Evolutionary conservation across 92 coral and sea anemone genomes (phyloP).

Genomic region (Siderastrea radians): DNA sequence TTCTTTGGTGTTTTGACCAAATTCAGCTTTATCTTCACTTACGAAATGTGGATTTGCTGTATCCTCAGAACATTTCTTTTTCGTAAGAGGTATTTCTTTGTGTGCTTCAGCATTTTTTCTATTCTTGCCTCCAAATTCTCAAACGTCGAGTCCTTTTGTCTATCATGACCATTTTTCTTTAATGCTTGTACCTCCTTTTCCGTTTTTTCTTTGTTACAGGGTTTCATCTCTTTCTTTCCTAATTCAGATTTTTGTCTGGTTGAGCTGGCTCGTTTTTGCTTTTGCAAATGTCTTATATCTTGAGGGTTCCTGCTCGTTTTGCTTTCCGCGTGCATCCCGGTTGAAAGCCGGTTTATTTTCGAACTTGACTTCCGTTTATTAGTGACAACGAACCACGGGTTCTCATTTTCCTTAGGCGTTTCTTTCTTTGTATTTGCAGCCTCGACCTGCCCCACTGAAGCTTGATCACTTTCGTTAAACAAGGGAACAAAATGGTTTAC

Average conservation of each 20-base stretch:
- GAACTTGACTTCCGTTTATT: background rate
- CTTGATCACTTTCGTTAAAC: background rate
- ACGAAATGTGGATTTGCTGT: background rate
- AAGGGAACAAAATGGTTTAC: slow-evolving; percentile 69
- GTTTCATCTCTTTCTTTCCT: no score
- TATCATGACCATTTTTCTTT: no score
- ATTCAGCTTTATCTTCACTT: background rate
- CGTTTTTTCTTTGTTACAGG: no score
- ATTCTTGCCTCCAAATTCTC: background rate
- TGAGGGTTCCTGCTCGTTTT: background rate
- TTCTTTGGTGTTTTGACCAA: background rate
- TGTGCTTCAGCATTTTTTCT: background rate
- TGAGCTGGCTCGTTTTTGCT: background rate
- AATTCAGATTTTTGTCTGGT: no score
- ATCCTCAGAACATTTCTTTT: slow-evolving; percentile 3
- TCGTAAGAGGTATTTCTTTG: background rate
- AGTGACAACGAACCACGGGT: slow-evolving; percentile 4
- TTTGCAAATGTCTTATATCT: background rate
- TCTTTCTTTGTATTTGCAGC: background rate
- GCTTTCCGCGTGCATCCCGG: background rate
- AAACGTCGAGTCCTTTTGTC: no score
- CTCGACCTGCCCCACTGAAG: background rate
- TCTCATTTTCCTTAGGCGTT: background rate
- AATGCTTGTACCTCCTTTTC: no score
- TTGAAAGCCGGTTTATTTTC: background rate